These are phyloP conservation scores for Oncorhynchus masou DNA, from an alignment of 2,113 vertebrate species.

Conservation along the genomic window DNA sequence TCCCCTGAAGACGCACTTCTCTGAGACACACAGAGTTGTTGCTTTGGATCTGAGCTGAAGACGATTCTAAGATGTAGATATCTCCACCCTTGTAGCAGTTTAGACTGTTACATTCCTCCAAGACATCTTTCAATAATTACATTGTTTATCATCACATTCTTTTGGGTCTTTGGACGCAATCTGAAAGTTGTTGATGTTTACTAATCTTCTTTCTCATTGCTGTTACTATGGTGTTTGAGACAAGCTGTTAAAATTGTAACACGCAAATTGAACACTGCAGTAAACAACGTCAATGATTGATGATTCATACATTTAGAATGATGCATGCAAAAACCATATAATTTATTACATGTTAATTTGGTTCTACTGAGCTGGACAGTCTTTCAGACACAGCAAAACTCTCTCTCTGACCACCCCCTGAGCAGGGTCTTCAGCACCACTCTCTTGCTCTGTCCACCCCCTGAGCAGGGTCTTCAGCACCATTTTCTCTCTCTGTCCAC, in stretches of 20 bases:
- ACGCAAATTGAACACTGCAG: slow-evolving; percentile 21
- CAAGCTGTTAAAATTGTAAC: slow-evolving; percentile 11
- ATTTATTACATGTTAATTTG: slow-evolving; percentile 34
- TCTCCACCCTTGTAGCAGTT: slow-evolving; percentile 4
- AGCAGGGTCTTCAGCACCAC: too few relatives aligned
- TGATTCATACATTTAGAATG: slow-evolving; percentile 26
- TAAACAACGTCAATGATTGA: slow-evolving; percentile 45
- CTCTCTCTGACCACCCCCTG: too few relatives aligned
- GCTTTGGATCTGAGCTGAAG: background rate
- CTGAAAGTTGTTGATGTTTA: slow-evolving; percentile 33
- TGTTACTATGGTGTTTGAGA: slow-evolving; percentile 21
- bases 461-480: too few relatives aligned
- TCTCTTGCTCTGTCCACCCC: too few relatives aligned
- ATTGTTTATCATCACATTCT: background rate
- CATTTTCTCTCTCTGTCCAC: too few relatives aligned
- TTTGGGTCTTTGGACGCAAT: slow-evolving; percentile 11
- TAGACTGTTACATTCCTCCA: slow-evolving; percentile 1
- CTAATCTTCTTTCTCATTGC: slow-evolving; percentile 3
- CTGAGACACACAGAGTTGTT: too few relatives aligned
- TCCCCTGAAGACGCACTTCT: slow-evolving; percentile 1
- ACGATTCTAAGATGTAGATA: background rate
- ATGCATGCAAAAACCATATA: slow-evolving; percentile 22
- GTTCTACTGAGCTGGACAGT: background rate
- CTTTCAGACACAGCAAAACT: background rate
- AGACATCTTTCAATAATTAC: slow-evolving; percentile 8